A percentile compares a stretch with the other conserved stretches of the same genome.
Conservation (phyloP, 1,140 invertebrate genomes). For the Formica selysi region DNA sequence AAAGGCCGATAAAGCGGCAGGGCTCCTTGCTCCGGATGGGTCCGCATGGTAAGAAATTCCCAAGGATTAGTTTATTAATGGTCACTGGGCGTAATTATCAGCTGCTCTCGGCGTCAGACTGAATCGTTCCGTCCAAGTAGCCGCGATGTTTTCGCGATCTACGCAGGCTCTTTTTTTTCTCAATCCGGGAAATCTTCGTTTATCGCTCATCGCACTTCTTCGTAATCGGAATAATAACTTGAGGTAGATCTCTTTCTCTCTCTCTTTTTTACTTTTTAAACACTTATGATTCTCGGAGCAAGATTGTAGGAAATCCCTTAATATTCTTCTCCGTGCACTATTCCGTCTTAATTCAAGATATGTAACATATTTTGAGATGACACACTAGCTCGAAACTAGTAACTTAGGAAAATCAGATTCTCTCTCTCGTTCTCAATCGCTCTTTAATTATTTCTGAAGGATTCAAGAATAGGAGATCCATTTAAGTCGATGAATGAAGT, state of each 20-base stretch:
- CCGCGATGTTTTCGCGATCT: slow-evolving; percentile 1
- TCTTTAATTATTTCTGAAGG: slow-evolving; percentile 18
- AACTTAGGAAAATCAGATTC: neutral
- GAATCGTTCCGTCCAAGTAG: slow-evolving; percentile 32
- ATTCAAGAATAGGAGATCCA: neutral
- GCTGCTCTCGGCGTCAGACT: slow-evolving; percentile 45
- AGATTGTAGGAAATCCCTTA: too few relatives aligned
- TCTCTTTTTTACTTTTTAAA: neutral
- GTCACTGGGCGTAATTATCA: slow-evolving; percentile 78
- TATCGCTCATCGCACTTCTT: neutral
- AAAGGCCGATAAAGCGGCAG: slow-evolving; percentile 74
- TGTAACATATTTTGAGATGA: neutral
- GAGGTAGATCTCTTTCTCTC: neutral
- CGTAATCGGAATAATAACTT: neutral
- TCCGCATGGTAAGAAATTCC: slow-evolving; percentile 60
- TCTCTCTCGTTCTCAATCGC: neutral
- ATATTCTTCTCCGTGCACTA: neutral
- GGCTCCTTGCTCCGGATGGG: slow-evolving; percentile 46
- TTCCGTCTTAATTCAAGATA: neutral
- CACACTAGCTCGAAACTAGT: neutral
- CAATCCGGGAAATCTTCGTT: neutral
- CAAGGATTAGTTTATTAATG: slow-evolving; percentile 76
- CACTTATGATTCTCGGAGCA: too few relatives aligned
- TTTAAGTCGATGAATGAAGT: slow-evolving; percentile 8
- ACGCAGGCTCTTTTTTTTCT: neutral